Evolutionary conservation across 2,888 invertebrate genomes (phyloP).

Genomic region (Lasioglossum vierecki): DNA sequence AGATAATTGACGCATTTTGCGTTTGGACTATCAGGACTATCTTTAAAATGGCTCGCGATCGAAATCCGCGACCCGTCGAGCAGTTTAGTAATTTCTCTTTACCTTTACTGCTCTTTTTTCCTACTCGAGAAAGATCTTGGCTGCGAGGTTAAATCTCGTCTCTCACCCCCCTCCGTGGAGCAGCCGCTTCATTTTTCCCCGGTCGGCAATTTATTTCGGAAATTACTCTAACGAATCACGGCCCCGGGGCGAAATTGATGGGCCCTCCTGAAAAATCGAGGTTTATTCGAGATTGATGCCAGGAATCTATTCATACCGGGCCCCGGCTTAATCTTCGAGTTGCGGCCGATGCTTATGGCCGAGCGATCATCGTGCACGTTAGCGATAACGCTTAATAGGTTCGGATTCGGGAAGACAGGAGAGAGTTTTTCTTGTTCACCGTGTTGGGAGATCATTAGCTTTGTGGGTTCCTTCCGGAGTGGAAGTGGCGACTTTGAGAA

Average conservation of each 20-base stretch:
- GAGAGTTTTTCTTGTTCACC: neutral
- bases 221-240: conserved; percentile 29
- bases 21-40: too few species aligned
- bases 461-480: neutral
- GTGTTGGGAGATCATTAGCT: neutral
- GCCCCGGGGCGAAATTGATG: neutral
- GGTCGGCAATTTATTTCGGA: conserved; percentile 7
- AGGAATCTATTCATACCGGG: conserved; percentile 4
- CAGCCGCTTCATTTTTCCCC: neutral
- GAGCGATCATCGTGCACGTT: neutral
- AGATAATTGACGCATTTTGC: too few species aligned
- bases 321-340: conserved; percentile 1
- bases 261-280: conserved; percentile 7
- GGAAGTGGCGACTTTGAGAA: neutral
- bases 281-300: conserved; percentile 12
- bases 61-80: too few species aligned
- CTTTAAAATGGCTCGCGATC: too few species aligned
- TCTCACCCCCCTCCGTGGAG: neutral
- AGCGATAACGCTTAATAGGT: neutral
- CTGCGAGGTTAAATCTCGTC: neutral
- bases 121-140: neutral
- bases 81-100: neutral
- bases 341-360: neutral
- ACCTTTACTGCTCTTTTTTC: neutral
- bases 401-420: neutral